Evolutionary conservation across 2,113 vertebrate genomes (phyloP).

Genomic region (Passer domesticus): DNA sequence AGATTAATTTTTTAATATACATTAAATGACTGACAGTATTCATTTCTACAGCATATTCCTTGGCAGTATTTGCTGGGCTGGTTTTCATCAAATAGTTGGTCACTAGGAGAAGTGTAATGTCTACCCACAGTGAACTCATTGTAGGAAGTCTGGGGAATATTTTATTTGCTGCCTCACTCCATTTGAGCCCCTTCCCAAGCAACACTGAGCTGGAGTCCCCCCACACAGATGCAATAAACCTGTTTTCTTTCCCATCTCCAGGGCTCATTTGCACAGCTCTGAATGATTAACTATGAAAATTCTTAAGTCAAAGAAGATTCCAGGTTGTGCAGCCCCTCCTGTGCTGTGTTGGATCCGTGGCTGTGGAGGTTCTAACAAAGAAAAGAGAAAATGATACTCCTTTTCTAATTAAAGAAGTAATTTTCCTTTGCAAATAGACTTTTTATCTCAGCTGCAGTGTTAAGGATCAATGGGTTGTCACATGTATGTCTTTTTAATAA

Average conservation of each 20-base stretch:
- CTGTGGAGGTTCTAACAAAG: conserved; percentile 45
- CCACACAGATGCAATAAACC: not conserved
- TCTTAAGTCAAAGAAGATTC: conserved; percentile 2
- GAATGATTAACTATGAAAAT: not conserved
- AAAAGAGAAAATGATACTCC: conserved; percentile 38
- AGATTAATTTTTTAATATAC: not conserved
- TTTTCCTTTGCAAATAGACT: conserved; percentile 62
- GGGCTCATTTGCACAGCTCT: not conserved
- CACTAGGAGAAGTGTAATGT: not conserved
- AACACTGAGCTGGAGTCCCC: not conserved
- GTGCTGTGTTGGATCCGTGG: not conserved
- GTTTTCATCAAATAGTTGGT: not conserved
- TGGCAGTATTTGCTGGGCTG: not conserved
- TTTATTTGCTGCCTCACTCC: not conserved
- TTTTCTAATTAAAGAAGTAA: conserved; percentile 66
- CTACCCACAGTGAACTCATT: not conserved
- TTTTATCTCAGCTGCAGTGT: conserved; percentile 46
- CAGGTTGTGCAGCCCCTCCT: not conserved
- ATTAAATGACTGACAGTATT: not conserved
- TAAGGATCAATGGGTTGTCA: conserved; percentile 68
- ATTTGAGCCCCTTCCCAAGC: not conserved
- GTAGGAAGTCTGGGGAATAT: not conserved
- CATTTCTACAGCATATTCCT: not conserved
- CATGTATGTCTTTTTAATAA: conserved; percentile 62
- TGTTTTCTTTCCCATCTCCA: not conserved